These are phyloP conservation scores for Entelurus aequoreus DNA, from an alignment of 2,113 vertebrate genomes.

Conservation along the genomic window DNA sequence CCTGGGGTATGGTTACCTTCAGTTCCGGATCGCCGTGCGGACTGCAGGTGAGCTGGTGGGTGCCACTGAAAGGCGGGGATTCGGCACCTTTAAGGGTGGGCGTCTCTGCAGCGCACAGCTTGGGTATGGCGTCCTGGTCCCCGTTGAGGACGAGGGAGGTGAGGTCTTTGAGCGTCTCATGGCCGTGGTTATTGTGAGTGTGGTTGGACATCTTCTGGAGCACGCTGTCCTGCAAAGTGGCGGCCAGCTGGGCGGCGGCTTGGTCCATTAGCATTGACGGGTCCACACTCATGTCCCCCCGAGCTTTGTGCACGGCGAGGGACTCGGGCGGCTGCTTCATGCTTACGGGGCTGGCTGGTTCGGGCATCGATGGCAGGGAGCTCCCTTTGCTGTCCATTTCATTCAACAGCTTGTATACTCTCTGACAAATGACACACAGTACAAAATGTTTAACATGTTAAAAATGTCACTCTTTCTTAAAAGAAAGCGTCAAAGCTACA, in stretches of 20 bases:
- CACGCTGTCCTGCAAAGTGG: slow-evolving; percentile 83
- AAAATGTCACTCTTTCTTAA: slow-evolving; percentile 52
- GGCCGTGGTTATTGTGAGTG: slow-evolving; percentile 68
- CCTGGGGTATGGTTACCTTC: slow-evolving; percentile 87
- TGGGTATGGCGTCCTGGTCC: slow-evolving; percentile 78
- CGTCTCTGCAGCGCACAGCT: slow-evolving; percentile 73
- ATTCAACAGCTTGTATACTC: slow-evolving; percentile 21
- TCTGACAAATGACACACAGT: slow-evolving; percentile 12
- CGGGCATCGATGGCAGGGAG: slow-evolving; percentile 79
- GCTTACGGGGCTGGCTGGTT: slow-evolving; percentile 78
- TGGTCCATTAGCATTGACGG: slow-evolving; percentile 85
- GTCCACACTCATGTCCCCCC: slow-evolving; percentile 79
- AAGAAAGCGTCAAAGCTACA: slow-evolving; percentile 35
- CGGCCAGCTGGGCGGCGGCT: slow-evolving; percentile 78
- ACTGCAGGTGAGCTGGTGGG: slow-evolving; percentile 74
- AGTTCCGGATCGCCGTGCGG: slow-evolving; percentile 78
- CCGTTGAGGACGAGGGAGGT: slow-evolving; percentile 90
- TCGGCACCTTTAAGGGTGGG: slow-evolving; percentile 78
- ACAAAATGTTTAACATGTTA: slow-evolving; percentile 2
- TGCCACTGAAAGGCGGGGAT: slow-evolving; percentile 73
- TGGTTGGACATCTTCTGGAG: slow-evolving; percentile 85
- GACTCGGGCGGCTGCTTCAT: slow-evolving; percentile 92
- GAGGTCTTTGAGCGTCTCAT: slow-evolving; percentile 87
- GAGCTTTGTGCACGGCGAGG: slow-evolving; percentile 77
- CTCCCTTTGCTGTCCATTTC: slow-evolving; percentile 78